Percentiles rank a stretch among this genome's conserved stretches.
Conservation (phyloP, 53 echinoderm and acorn worm species). For the Astropecten irregularis region DNA sequence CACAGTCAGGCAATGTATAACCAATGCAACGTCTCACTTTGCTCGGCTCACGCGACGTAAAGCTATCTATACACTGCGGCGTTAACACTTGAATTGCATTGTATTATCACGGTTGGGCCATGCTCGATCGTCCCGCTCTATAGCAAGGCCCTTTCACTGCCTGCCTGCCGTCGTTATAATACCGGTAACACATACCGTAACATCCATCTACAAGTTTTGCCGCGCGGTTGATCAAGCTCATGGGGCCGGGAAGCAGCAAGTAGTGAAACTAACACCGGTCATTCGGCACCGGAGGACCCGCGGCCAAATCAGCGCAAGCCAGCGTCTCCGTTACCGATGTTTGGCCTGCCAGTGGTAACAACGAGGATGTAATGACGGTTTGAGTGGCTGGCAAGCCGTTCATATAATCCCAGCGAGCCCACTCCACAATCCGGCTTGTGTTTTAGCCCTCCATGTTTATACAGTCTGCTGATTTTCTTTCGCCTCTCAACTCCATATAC, state of each 20-base stretch:
- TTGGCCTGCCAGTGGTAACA: slow-evolving; percentile 37
- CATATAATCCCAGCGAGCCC: slow-evolving; percentile 39
- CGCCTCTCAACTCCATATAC: no score
- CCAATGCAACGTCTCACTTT: slow-evolving; percentile 7
- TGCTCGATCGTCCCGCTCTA: no score
- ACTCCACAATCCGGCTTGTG: slow-evolving; percentile 40
- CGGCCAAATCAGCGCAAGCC: slow-evolving; percentile 20
- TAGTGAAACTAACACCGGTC: slow-evolving; percentile 33
- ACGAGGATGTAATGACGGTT: slow-evolving; percentile 52
- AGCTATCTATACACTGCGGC: not conserved
- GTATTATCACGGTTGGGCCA: not conserved
- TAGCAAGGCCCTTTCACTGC: no score
- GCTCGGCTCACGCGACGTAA: not conserved
- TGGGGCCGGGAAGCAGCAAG: slow-evolving; percentile 34
- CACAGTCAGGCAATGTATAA: not conserved
- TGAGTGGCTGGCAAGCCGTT: slow-evolving; percentile 38
- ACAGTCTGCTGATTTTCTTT: slow-evolving; percentile 31
- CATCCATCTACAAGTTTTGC: slow-evolving; percentile 43
- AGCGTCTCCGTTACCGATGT: slow-evolving; percentile 37
- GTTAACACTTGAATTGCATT: slow-evolving; percentile 5
- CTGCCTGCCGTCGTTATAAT: no score
- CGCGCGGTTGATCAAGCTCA: not conserved
- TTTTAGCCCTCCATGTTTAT: slow-evolving; percentile 49
- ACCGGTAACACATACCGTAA: slow-evolving; percentile 8
- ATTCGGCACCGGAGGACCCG: slow-evolving; percentile 26